phyloP scores from a whole-genome alignment of 2,797 vertebrate species.

The Glossophaga mutica region DNA sequence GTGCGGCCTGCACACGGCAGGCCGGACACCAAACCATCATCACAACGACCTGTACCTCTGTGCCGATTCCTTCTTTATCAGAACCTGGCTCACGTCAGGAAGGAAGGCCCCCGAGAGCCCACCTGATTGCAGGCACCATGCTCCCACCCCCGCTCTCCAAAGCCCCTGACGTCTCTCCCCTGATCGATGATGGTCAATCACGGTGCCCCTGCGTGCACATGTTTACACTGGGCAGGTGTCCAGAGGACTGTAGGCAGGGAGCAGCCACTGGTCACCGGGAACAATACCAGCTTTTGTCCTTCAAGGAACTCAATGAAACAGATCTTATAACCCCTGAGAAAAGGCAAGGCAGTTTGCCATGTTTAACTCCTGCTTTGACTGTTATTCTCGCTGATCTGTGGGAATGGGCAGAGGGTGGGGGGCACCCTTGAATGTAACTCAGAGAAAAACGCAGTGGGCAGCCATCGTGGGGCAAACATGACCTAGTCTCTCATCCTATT shows the following conservation, averaged over 20 bases:
- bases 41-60: neutral
- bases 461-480: neutral
- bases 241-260: neutral
- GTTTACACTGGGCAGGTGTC: neutral
- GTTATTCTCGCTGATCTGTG: neutral
- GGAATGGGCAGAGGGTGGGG: too few species aligned
- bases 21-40: neutral
- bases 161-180: neutral
- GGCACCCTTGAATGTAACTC: neutral
- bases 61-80: neutral
- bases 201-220: neutral
- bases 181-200: fast-evolving
- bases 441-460: neutral
- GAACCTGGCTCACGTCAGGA: neutral
- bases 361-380: neutral
- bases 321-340: neutral
- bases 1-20: too few species aligned
- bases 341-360: neutral
- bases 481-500: neutral
- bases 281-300: neutral
- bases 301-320: neutral
- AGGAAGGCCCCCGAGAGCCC: neutral
- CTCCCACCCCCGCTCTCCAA: neutral
- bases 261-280: neutral
- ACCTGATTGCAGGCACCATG: neutral